Percentiles rank a stretch among this genome's conserved stretches.
phyloP scores from a whole-genome alignment of 2,888 invertebrate genomes.

The Erannis defoliaria region DNA sequence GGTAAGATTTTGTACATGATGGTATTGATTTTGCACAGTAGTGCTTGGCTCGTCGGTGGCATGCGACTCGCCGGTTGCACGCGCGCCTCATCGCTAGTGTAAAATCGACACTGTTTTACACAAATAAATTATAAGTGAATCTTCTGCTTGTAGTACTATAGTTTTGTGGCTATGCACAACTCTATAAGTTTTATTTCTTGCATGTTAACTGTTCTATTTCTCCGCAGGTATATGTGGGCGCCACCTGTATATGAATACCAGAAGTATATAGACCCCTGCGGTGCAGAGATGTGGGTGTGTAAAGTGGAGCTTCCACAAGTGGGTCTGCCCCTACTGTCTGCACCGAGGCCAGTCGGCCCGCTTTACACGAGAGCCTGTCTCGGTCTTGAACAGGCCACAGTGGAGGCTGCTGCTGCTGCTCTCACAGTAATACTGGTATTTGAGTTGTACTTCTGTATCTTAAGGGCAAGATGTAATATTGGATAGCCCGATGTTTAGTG shows the following conservation, averaged over 20 bases:
- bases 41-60: too few species aligned
- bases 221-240: conserved; percentile 72
- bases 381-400: conserved; percentile 66
- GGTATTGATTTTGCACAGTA: too few species aligned
- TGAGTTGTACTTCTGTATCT: not conserved
- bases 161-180: too few species aligned
- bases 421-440: conserved; percentile 71
- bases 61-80: too few species aligned
- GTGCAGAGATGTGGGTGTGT: conserved; percentile 66
- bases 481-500: too few species aligned
- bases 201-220: not conserved
- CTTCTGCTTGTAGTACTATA: too few species aligned
- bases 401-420: conserved; percentile 72
- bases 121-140: too few species aligned
- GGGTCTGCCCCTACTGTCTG: conserved; percentile 61
- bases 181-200: not conserved
- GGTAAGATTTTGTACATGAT: too few species aligned
- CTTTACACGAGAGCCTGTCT: conserved; percentile 60
- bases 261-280: conserved; percentile 60
- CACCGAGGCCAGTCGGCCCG: conserved; percentile 66
- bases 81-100: too few species aligned
- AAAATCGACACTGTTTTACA: too few species aligned
- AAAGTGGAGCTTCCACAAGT: conserved; percentile 71
- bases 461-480: too few species aligned
- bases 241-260: conserved; percentile 70